A percentile compares a stretch with the other conserved stretches of the same genome.
phyloP scores from a whole-genome alignment of 2,888 invertebrate genomes.

The Anodontia alba region DNA sequence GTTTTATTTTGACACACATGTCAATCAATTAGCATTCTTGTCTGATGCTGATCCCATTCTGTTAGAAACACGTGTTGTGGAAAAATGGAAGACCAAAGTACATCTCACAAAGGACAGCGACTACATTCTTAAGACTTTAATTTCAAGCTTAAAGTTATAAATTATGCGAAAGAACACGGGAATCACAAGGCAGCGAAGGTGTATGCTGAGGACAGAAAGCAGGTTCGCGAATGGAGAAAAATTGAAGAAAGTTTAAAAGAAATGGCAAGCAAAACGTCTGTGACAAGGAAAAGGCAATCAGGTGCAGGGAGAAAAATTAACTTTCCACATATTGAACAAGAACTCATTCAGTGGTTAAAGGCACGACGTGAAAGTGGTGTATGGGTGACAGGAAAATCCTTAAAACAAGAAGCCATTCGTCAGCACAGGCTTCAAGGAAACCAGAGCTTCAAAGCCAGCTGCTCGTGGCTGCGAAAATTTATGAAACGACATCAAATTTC shows the following conservation, averaged over 20 bases:
- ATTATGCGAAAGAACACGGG: not conserved
- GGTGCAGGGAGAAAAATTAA: constrained; percentile 1
- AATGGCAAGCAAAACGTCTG: not conserved
- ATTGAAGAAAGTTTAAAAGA: constrained; percentile 1
- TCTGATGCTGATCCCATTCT: no score
- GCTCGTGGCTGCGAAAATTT: not conserved
- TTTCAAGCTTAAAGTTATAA: not conserved
- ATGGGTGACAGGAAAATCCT: not conserved
- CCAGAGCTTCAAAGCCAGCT: constrained; percentile 15
- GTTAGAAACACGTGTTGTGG: not conserved
- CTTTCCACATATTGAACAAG: constrained; percentile 8
- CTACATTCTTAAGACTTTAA: not conserved
- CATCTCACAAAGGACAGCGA: not conserved
- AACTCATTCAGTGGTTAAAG: not conserved
- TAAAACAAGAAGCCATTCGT: constrained; percentile 1
- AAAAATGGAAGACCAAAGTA: constrained; percentile 2
- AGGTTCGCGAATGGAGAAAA: constrained; percentile 2
- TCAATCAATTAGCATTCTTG: no score
- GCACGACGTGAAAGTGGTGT: not conserved
- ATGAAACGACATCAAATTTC: constrained; percentile 6
- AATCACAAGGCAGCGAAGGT: not conserved
- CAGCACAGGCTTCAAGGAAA: not conserved
- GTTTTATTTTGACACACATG: no score
- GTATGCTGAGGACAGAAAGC: not conserved
- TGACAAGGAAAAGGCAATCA: not conserved